A percentile compares a stretch with the other conserved stretches of the same genome.
phyloP scores from a whole-genome alignment of 2,888 invertebrate species.

The Sarcophaga rosellei region DNA sequence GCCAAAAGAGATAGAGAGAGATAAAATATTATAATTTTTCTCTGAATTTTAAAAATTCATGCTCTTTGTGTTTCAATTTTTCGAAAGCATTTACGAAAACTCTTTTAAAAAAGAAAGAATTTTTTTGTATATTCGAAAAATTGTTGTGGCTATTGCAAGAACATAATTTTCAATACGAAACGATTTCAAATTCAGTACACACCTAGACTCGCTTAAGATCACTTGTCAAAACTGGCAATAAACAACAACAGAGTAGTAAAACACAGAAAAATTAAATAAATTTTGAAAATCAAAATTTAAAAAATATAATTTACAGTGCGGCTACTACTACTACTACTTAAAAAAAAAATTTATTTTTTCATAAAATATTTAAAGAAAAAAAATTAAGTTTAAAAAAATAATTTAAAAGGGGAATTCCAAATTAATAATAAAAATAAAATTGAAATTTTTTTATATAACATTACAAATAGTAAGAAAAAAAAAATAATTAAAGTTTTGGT shows the following conservation, averaged over 20 bases:
- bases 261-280: not conserved
- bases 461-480: constrained; percentile 9
- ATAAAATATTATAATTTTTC: constrained; percentile 8
- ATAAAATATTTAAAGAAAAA: constrained; percentile 41
- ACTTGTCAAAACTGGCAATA: constrained; percentile 71
- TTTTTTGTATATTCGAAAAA: not conserved
- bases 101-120: constrained; percentile 52
- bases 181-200: constrained; percentile 75
- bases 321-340: constrained; percentile 39
- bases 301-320: constrained; percentile 56
- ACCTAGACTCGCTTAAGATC: constrained; percentile 80
- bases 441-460: constrained; percentile 66
- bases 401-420: constrained; percentile 52
- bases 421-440: constrained; percentile 32
- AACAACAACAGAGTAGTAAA: constrained; percentile 4
- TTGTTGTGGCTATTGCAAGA: no score
- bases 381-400: constrained; percentile 28
- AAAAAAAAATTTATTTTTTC: not conserved
- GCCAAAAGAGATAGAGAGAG: constrained; percentile 31
- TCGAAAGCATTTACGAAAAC: constrained; percentile 31
- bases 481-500: constrained; percentile 30
- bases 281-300: constrained; percentile 30
- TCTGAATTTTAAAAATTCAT: constrained; percentile 8
- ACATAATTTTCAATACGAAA: not conserved
- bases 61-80: constrained; percentile 17